These are phyloP conservation scores for Calcarius lapponicus DNA, from an alignment of 2,797 vertebrate species.

Conservation along the genomic window DNA sequence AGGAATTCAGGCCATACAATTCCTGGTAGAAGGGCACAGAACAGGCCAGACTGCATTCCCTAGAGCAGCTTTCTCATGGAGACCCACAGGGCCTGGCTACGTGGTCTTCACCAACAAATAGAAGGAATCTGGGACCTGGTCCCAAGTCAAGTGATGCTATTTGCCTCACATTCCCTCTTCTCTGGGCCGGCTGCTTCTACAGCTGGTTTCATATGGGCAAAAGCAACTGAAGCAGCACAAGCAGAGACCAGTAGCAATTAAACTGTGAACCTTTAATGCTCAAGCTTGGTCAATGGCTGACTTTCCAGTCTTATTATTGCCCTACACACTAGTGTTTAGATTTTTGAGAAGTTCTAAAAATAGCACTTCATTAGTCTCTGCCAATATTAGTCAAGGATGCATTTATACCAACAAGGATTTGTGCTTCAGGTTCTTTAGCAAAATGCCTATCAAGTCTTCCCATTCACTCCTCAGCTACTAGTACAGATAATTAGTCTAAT, in stretches of 20 bases:
- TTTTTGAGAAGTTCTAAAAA: background rate
- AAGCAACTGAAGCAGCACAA: background rate
- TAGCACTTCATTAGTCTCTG: background rate
- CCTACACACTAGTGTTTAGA: background rate
- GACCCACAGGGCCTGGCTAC: background rate
- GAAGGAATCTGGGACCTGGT: background rate
- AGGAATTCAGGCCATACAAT: slow-evolving; percentile 31
- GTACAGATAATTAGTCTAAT: background rate
- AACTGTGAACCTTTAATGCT: background rate
- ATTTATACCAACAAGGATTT: background rate
- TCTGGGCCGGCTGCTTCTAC: background rate
- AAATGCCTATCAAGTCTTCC: background rate
- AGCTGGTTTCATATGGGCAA: background rate
- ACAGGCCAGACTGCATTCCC: slow-evolving; percentile 48
- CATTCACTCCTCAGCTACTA: background rate
- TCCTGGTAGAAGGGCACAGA: background rate
- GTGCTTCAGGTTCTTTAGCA: background rate
- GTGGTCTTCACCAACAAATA: background rate
- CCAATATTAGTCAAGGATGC: background rate
- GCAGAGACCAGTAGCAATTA: background rate
- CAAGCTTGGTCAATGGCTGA: background rate
- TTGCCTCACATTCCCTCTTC: fast-evolving
- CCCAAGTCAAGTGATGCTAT: background rate
- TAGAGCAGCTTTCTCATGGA: background rate
- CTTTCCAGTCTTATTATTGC: background rate